Conservation (phyloP, 2,113 vertebrate species). For the Nipponia nippon region DNA sequence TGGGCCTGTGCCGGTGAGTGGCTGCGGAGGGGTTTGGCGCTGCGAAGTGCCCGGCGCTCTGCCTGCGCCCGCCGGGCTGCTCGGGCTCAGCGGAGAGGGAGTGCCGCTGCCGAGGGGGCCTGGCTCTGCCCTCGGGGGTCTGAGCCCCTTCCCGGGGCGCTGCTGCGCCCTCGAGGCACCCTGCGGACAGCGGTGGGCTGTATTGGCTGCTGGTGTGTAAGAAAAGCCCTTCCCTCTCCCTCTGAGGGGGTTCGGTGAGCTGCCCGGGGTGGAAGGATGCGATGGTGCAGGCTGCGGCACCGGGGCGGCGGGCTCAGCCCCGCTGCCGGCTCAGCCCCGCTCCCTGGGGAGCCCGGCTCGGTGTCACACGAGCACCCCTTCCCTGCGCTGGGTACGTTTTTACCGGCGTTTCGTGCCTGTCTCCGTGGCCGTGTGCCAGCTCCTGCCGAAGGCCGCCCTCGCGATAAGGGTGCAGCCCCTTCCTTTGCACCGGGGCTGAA, state of each 20-base stretch:
- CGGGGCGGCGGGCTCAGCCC: neutral
- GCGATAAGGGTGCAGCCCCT: too few species aligned
- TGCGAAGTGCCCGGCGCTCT: neutral
- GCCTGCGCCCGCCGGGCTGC: too few species aligned
- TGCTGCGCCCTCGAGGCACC: neutral
- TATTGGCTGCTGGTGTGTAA: neutral
- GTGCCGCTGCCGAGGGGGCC: too few species aligned
- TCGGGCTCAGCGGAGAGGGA: too few species aligned
- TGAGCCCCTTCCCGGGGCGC: neutral
- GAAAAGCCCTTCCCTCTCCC: neutral
- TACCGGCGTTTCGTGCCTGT: neutral
- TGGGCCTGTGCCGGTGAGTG: neutral
- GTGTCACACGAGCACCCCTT: neutral
- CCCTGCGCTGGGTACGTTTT: neutral
- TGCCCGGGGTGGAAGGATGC: neutral
- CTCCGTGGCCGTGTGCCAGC: neutral
- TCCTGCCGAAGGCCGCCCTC: neutral
- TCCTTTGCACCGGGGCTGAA: neutral
- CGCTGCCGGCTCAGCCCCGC: neutral
- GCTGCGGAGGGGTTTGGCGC: neutral
- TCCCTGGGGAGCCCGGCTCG: neutral
- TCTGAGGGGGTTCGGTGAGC: neutral
- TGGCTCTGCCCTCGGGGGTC: too few species aligned
- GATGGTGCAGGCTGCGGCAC: neutral
- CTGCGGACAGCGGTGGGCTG: rapidly evolving